Conservation (phyloP, 2,888 invertebrate genomes). For the Micoletzkya japonica region DNA sequence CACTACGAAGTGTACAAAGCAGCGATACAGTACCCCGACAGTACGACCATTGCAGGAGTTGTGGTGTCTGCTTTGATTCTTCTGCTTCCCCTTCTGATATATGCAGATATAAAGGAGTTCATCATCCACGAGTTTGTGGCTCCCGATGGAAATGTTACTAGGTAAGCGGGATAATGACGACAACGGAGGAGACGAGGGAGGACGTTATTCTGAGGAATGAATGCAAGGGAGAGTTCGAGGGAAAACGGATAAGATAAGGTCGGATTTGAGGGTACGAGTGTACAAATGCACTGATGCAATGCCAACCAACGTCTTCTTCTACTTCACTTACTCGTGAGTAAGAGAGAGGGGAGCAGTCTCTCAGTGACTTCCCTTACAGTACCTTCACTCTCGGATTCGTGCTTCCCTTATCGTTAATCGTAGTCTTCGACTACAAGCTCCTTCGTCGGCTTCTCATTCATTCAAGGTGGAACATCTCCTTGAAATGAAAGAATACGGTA, state of each 20-base stretch:
- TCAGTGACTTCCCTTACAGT: constrained; percentile 34
- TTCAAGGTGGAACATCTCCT: constrained; percentile 7
- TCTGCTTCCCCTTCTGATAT: constrained; percentile 57
- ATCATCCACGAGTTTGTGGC: constrained; percentile 40
- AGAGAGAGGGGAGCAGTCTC: not conserved
- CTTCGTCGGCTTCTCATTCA: constrained; percentile 32
- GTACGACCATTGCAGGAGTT: constrained; percentile 9
- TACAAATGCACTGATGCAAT: constrained; percentile 57
- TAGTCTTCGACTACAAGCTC: constrained; percentile 58
- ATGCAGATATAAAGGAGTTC: constrained; percentile 47
- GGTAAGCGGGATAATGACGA: no score
- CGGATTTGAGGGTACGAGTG: constrained; percentile 46
- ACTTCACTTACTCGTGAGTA: constrained; percentile 54
- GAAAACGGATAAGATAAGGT: not conserved
- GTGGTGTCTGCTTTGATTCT: constrained; percentile 47
- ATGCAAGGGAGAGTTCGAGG: not conserved
- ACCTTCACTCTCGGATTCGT: constrained; percentile 60
- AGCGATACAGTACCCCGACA: no score
- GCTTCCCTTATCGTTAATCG: constrained; percentile 57
- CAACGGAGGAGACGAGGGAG: not conserved
- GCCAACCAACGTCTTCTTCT: constrained; percentile 55
- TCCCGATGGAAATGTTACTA: not conserved
- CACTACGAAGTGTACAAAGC: no score
- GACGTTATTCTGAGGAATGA: no score
- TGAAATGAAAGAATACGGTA: not conserved